These are phyloP conservation scores for Pemphredon lugubris DNA, from an alignment of 2,888 invertebrate species.

Conservation along the genomic window DNA sequence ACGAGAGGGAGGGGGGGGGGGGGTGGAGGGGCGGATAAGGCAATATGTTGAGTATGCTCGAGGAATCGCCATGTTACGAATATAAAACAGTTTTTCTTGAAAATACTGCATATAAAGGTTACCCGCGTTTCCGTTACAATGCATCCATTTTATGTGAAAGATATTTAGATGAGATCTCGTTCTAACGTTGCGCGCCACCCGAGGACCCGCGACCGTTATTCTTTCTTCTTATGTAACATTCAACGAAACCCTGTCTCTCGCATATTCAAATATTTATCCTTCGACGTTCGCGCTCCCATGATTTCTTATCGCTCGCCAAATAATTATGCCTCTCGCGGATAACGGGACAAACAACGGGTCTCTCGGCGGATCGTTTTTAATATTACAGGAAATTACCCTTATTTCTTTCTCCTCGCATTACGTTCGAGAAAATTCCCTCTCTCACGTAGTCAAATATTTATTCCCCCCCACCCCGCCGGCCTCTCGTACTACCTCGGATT, in stretches of 20 bases:
- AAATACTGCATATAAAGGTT: neutral
- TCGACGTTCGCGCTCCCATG: neutral
- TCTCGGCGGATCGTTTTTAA: no score
- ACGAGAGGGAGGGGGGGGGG: no score
- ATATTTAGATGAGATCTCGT: conserved; percentile 6
- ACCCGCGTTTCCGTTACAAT: neutral
- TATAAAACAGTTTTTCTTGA: conserved; percentile 7
- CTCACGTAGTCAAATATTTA: no score
- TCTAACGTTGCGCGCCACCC: neutral
- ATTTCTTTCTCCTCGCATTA: no score
- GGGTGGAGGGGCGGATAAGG: conserved; percentile 12
- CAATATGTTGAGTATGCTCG: conserved; percentile 16
- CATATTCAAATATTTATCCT: neutral
- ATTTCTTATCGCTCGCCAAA: no score
- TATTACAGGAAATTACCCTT: no score
- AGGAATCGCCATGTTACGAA: conserved; percentile 18
- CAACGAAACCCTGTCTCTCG: neutral
- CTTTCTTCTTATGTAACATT: neutral
- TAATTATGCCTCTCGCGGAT: no score
- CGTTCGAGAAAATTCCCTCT: no score
- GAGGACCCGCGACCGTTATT: neutral
- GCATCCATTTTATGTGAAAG: neutral
- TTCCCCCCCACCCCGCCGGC: no score
- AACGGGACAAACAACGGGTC: no score
- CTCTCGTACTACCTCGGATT: no score